Evolutionary conservation across 2,113 vertebrate genomes (phyloP), one percentile per base, ranked within the genome.

Genomic region (Zonotrichia leucophrys): DNA sequence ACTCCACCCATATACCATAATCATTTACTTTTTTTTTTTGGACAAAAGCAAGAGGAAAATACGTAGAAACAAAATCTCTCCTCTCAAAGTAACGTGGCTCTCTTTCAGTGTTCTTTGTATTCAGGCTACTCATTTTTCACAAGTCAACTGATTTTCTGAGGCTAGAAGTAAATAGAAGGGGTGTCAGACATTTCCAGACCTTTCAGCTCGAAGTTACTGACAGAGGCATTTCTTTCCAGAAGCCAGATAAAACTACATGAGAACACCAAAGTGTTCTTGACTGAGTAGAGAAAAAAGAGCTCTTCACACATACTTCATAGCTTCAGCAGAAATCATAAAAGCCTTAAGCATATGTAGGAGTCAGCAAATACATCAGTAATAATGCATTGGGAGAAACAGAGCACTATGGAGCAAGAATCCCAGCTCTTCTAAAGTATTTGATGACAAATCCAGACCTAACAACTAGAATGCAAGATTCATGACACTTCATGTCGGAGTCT

Each of bases 31-130:
- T 24, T 53, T 24, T 53, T 52, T 44, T 59, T 50, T 60, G 1
- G 1, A 27, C 13, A 69, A 74, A 89, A 62, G 5, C 0, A 5
- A 70, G 39, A 49, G 2, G 1, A 64, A 68, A 69, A 83, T 10
- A 16, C 28, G 3, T 9, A 42, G 39, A 55, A 35, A 50, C 2
- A 1, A 92, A 84, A 75, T 46, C 7, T 83, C 53, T 80, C 15
- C 30, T 72, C 1, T 69, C 0, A 0, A n/a, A 64, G 19, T 64
- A 53, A 42, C 12, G 16, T n/a, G 56, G 3, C 4, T 62, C 15
- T 78, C 41, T 84, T 64, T 72, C 64, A 39, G 25, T 60, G 27
- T 70, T 79, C 2, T 3, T 10, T 83, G 39, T 49, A 50, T 47
- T 85, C 23, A 67, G 30, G n/a, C 42, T 41, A 22, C 12, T 64